These are phyloP conservation scores for Agrotis exclamationis DNA, from an alignment of 2,888 invertebrate species.

Conservation along the genomic window DNA sequence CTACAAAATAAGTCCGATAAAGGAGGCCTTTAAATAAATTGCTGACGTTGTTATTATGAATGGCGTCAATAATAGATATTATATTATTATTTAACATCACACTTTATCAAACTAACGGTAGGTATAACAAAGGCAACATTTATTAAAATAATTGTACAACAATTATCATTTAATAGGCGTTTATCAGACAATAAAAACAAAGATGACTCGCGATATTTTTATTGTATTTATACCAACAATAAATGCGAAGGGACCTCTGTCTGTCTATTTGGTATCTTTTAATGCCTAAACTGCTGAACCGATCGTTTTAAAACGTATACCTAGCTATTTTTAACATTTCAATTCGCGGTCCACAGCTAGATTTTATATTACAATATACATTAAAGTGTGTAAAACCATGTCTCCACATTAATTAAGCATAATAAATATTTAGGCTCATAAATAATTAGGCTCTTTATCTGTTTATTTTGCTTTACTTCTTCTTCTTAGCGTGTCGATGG, in stretches of 20 bases:
- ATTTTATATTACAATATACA: no score
- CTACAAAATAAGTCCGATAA: background rate
- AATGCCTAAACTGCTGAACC: background rate
- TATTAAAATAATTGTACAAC: constrained; percentile 39
- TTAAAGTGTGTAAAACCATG: no score
- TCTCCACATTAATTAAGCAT: no score
- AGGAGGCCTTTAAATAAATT: background rate
- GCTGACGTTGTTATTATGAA: background rate
- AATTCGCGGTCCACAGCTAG: background rate
- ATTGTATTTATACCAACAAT: background rate
- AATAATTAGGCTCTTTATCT: no score
- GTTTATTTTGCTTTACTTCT: no score
- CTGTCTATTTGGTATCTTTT: background rate
- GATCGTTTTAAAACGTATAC: background rate
- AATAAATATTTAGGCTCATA: no score
- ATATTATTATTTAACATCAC: background rate
- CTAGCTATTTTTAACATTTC: background rate
- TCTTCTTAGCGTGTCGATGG: no score
- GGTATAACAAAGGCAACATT: constrained; percentile 5
- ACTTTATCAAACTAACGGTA: constrained; percentile 7
- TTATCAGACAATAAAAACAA: constrained; percentile 29
- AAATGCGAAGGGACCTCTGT: background rate
- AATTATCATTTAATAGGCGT: constrained; percentile 19
- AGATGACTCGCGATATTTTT: constrained; percentile 13
- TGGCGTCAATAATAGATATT: background rate